Percentiles rank a stretch among this genome's conserved stretches.
These are phyloP conservation scores for Sebastes hopkinsi DNA, from an alignment of 2,797 vertebrate species.

Conservation along the genomic window DNA sequence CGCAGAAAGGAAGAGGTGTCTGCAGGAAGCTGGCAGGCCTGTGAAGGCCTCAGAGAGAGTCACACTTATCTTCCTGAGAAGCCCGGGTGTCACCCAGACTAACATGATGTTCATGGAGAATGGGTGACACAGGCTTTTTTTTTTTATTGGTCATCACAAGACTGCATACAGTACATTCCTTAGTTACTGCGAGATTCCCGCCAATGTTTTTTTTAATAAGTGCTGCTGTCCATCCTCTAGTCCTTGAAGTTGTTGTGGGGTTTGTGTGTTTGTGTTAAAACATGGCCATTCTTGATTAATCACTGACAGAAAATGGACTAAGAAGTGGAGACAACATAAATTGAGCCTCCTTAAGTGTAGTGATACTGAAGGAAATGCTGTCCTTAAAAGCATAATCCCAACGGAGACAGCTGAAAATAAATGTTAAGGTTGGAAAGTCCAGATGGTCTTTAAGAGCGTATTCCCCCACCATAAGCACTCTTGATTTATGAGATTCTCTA, in stretches of 20 bases:
- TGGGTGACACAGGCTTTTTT: slow-evolving; percentile 28
- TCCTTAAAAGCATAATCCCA: slow-evolving; percentile 76
- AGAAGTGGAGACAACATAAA: slow-evolving; percentile 33
- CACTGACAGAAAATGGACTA: slow-evolving; percentile 26
- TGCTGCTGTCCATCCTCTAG: background rate
- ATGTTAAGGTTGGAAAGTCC: slow-evolving; percentile 94
- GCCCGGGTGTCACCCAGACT: slow-evolving; percentile 59
- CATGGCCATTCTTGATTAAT: slow-evolving; percentile 19
- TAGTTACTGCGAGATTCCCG: background rate
- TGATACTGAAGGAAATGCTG: slow-evolving; percentile 43
- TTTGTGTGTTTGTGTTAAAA: slow-evolving; percentile 3
- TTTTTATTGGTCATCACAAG: slow-evolving; percentile 31
- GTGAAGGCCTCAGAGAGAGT: slow-evolving; percentile 73
- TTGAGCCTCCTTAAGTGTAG: slow-evolving; percentile 23
- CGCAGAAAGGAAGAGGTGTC: slow-evolving; percentile 81
- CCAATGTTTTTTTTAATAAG: background rate
- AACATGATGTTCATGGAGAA: slow-evolving; percentile 41
- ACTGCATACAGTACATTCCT: background rate
- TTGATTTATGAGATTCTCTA: slow-evolving; percentile 97
- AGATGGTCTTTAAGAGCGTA: slow-evolving; percentile 95
- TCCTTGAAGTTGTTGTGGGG: background rate
- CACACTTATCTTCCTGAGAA: slow-evolving; percentile 75
- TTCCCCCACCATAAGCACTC: slow-evolving; percentile 88
- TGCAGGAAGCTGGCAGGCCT: slow-evolving; percentile 85
- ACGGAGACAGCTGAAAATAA: slow-evolving; percentile 87